Evolutionary conservation across 23 tunicate genomes (phyloP), one percentile per base, ranked within the genome.

Genomic region (Ascidia mentula): DNA sequence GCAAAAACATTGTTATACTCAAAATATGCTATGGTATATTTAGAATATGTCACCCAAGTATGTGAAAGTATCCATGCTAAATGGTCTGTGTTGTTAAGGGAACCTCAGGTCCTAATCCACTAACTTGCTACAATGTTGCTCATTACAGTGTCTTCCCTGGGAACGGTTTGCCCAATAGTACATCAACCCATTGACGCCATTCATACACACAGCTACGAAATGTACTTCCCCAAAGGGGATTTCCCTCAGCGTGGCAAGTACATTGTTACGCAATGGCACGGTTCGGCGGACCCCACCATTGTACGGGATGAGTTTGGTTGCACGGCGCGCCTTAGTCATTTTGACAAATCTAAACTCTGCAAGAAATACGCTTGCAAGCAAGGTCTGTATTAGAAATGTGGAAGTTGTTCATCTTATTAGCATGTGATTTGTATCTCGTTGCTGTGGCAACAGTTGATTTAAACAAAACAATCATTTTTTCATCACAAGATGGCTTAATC

Each of bases 261-360:
- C 75, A 82, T 92, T 38, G 20, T 92, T 22, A 71, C 97, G 38
- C 97, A 92, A 69, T 92, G 97, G 97, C 97, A 92, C 69, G 97
- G 97, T 15, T 69, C 92, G 20, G 73, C 97, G 15, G 90, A 92
- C 73, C 89, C 92, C 18, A 92, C 75, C 34, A 74, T 92, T 40
- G 31, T 92, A 1, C 40, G 69, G 40, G 97, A 92, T 69, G 79
- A 79, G 32, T 59, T n/a, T 1, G 86, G 85, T 6, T 92, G 97
- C 70, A 59, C 87, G 24, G 97, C 92, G 32, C 40, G 71, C 65
- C 45, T 87, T 4, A 73, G 80, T 71, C 36, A 59, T 34, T 20
- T n/a, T 6, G 89, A 92, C 60, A 75, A 71, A 30, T 38, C 46
- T 36, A 38, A 46, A 30, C 40, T 92, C 6, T 92, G 97, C 78